Percentiles rank a stretch among this genome's conserved stretches.
Evolutionary conservation across 2,113 vertebrate species (phyloP).

Genomic region (Plecotus auritus): DNA sequence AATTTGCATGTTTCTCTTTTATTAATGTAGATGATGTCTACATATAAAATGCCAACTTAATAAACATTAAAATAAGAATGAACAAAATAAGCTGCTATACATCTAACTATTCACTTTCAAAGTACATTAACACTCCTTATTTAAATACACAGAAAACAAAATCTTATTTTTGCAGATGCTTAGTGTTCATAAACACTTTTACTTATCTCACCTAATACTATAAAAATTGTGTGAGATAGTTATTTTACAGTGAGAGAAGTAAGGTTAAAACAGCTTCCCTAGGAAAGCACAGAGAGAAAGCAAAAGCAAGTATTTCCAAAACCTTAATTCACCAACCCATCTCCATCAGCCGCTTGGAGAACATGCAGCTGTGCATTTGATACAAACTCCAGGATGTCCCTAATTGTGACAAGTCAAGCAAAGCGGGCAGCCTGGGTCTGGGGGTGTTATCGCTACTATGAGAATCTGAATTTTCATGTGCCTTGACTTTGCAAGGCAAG

Average conservation of each 20-base stretch:
- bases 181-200: background rate
- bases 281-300: background rate
- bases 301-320: background rate
- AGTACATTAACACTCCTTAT: background rate
- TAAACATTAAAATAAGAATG: background rate
- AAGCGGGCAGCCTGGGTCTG: background rate
- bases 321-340: background rate
- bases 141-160: background rate
- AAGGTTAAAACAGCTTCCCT: background rate
- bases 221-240: background rate
- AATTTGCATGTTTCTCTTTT: too few relatives aligned
- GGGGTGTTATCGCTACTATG: background rate
- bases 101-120: background rate
- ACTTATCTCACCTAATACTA: background rate
- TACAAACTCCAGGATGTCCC: background rate
- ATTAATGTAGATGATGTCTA: background rate
- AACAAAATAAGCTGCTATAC: background rate
- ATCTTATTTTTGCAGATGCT: background rate
- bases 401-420: background rate
- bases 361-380: fast-evolving
- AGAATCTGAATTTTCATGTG: conserved; percentile 64
- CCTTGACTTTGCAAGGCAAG: conserved; percentile 43
- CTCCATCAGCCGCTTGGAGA: fast-evolving
- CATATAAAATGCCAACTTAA: background rate
- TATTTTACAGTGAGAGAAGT: background rate